Evolutionary conservation across 2,888 invertebrate species (phyloP).

Genomic region (Thereva nobilitata): DNA sequence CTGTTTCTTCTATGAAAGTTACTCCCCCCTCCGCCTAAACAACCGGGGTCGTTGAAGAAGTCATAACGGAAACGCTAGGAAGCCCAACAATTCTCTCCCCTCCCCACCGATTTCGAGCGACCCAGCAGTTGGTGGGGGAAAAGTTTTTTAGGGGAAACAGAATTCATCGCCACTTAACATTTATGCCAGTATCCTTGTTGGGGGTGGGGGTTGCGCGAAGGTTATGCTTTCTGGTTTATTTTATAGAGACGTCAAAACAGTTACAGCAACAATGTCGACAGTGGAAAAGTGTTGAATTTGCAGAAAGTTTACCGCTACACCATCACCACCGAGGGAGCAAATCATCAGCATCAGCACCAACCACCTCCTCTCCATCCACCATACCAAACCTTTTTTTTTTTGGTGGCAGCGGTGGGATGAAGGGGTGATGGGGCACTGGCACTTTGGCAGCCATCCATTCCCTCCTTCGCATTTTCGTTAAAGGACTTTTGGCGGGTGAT

Average conservation of each 20-base stretch:
- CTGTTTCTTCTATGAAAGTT: neutral
- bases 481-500: slow-evolving; percentile 3
- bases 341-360: slow-evolving; percentile 1
- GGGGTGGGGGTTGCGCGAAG: slow-evolving; percentile 4
- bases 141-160: slow-evolving; percentile 22
- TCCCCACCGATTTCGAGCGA: no score
- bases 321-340: neutral
- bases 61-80: slow-evolving; percentile 5
- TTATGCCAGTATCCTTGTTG: slow-evolving; percentile 25
- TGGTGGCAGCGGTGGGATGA: no score
- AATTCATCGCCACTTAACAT: slow-evolving; percentile 35
- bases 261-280: slow-evolving; percentile 19
- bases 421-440: no score
- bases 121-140: slow-evolving; percentile 18
- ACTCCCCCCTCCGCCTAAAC: neutral
- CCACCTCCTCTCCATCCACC: neutral
- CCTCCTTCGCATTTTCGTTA: neutral
- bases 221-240: slow-evolving; percentile 24
- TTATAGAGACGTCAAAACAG: slow-evolving; percentile 36
- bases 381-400: no score
- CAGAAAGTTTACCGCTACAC: slow-evolving; percentile 21
- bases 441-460: neutral
- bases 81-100: slow-evolving; percentile 5
- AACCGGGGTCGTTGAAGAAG: slow-evolving; percentile 2
- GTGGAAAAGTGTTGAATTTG: slow-evolving; percentile 34